Conservation (phyloP, 1,140 invertebrate species). For the Diabrotica virgifera region DNA sequence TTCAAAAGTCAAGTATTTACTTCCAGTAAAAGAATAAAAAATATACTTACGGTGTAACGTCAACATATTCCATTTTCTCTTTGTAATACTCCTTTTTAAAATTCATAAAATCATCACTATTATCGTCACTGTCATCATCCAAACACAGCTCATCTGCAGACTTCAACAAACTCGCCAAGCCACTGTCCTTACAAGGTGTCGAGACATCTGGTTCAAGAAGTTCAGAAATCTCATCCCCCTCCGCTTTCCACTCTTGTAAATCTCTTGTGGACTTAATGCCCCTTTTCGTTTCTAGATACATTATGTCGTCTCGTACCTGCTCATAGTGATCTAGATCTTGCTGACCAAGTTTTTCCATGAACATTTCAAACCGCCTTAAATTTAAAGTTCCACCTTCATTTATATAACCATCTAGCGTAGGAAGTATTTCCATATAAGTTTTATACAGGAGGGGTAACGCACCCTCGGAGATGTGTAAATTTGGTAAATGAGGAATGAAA, state of each 20-base stretch:
- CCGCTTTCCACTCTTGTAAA: slow-evolving; percentile 27
- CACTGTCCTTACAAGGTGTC: slow-evolving; percentile 36
- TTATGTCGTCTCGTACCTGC: slow-evolving; percentile 80
- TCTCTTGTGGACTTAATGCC: slow-evolving; percentile 46
- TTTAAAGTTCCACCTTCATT: slow-evolving; percentile 88
- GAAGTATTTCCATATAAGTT: slow-evolving; percentile 84
- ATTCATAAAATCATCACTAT: slow-evolving; percentile 67
- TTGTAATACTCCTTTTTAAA: slow-evolving; percentile 92
- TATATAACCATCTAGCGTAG: slow-evolving; percentile 88
- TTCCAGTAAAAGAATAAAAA: too few relatives aligned
- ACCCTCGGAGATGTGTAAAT: slow-evolving; percentile 89
- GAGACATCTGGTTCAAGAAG: slow-evolving; percentile 29
- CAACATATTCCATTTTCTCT: slow-evolving; percentile 78
- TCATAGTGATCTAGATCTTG: slow-evolving; percentile 84
- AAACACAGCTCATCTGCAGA: slow-evolving; percentile 49
- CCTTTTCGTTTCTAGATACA: slow-evolving; percentile 79
- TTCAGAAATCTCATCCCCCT: slow-evolving; percentile 28
- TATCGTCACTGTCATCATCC: slow-evolving; percentile 41
- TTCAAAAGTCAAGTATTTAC: too few relatives aligned
- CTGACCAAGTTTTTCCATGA: slow-evolving; percentile 72
- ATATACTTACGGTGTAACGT: slow-evolving; percentile 63
- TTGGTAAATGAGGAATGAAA: slow-evolving; percentile 92
- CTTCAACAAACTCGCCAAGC: slow-evolving; percentile 60
- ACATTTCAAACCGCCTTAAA: slow-evolving; percentile 81
- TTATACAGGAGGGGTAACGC: slow-evolving; percentile 83